Percentiles rank a stretch among this genome's conserved stretches.
These are phyloP conservation scores for Cranoglanis bouderius DNA, from an alignment of 2,113 vertebrate species.

Conservation along the genomic window DNA sequence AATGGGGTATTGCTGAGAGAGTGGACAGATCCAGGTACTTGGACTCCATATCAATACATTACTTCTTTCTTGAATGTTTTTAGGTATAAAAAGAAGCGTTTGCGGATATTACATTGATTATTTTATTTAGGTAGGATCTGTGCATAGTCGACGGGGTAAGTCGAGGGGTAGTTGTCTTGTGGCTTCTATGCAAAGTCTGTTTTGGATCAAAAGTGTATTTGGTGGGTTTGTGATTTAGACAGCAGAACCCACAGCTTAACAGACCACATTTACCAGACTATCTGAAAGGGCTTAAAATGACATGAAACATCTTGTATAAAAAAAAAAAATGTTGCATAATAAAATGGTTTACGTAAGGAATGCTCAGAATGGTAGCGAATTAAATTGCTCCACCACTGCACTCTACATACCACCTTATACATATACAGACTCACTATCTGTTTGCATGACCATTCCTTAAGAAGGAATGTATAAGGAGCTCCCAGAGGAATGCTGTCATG, in stretches of 20 bases:
- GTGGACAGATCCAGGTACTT: constrained; percentile 20
- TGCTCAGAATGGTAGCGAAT: background rate
- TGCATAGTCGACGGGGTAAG: background rate
- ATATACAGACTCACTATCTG: background rate
- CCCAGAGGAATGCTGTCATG: constrained; percentile 25
- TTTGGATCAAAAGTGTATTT: constrained; percentile 25
- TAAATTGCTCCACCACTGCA: background rate
- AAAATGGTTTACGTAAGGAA: background rate
- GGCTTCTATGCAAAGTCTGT: constrained; percentile 3
- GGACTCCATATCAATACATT: background rate
- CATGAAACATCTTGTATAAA: background rate
- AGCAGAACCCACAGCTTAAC: constrained; percentile 3
- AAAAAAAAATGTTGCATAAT: background rate
- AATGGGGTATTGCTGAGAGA: constrained; percentile 9
- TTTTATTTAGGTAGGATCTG: constrained; percentile 8
- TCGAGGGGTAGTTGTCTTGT: background rate
- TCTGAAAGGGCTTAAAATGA: background rate
- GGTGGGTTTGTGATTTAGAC: constrained; percentile 3
- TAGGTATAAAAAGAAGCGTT: too few species aligned
- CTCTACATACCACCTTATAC: background rate
- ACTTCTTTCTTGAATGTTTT: background rate
- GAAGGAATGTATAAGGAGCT: constrained; percentile 31
- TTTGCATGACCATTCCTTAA: background rate
- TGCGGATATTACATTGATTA: background rate
- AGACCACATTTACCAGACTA: background rate